Conservation (phyloP, 2,797 vertebrate genomes). For the Balearica regulorum region DNA sequence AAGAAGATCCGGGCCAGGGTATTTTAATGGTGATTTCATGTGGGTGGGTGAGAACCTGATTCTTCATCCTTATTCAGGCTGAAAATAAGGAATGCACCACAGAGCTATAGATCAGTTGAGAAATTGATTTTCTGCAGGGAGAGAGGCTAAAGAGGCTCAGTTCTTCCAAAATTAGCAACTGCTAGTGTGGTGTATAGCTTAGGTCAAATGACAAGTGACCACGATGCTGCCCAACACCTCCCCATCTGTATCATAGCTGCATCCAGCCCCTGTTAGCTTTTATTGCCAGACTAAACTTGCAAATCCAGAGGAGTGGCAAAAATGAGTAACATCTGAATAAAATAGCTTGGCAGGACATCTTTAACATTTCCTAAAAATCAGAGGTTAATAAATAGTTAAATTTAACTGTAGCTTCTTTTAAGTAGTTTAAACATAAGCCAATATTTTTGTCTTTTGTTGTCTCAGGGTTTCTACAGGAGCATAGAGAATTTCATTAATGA, state of each 20-base stretch:
- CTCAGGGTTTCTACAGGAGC: neutral
- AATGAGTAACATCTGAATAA: neutral
- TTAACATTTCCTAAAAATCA: neutral
- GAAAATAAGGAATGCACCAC: neutral
- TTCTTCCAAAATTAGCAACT: conserved; percentile 28
- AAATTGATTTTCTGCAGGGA: neutral
- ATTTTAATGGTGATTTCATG: neutral
- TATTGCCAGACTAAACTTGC: neutral
- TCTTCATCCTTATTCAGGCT: conserved; percentile 9
- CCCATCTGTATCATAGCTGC: neutral
- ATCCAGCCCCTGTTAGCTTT: neutral
- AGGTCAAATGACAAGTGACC: neutral
- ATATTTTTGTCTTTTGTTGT: neutral
- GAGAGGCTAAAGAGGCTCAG: neutral
- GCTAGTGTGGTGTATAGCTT: neutral
- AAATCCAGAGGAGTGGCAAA: neutral
- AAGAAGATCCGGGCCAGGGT: neutral
- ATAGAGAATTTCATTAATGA: neutral
- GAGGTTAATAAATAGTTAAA: conserved; percentile 31
- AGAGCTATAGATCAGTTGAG: neutral
- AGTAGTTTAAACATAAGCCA: conserved; percentile 25
- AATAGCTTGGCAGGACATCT: neutral
- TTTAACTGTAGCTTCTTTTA: neutral
- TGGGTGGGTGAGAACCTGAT: neutral
- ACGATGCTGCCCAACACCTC: neutral